A percentile compares a stretch with the other conserved stretches of the same genome.
Evolutionary conservation across 2,888 invertebrate species (phyloP).

Genomic region (Halocaridina rubra): DNA sequence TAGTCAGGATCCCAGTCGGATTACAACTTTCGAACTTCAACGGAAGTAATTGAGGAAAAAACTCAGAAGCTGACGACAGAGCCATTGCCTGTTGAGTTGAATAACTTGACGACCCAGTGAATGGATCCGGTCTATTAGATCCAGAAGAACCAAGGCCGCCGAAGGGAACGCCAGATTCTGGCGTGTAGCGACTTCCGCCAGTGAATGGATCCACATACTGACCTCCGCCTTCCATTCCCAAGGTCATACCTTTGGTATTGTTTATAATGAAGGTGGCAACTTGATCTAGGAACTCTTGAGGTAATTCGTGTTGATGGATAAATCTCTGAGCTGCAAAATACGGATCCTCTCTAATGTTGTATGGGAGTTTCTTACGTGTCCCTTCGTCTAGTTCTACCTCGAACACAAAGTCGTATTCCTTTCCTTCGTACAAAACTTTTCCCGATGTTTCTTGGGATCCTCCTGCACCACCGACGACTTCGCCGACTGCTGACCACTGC

Average conservation of each 20-base stretch:
- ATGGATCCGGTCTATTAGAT: conserved; percentile 72
- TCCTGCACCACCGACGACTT: conserved; percentile 84
- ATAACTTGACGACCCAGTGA: conserved; percentile 73
- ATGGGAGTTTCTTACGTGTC: conserved; percentile 90
- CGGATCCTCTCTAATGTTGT: conserved; percentile 89
- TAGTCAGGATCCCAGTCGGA: conserved; percentile 76
- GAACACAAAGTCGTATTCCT: conserved; percentile 95
- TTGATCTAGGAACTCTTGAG: conserved; percentile 86
- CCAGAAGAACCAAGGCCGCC: not conserved
- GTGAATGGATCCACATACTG: conserved; percentile 78
- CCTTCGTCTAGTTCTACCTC: conserved; percentile 95
- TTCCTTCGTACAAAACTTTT: conserved; percentile 85
- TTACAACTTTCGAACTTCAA: conserved; percentile 84
- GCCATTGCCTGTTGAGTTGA: conserved; percentile 63
- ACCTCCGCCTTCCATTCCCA: conserved; percentile 64
- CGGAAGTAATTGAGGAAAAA: conserved; percentile 73
- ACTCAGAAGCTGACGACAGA: conserved; percentile 65
- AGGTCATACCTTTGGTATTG: conserved; percentile 76
- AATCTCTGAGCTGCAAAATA: conserved; percentile 92
- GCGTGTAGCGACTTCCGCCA: conserved; percentile 64
- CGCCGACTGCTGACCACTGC: conserved; percentile 88
- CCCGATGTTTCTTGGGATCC: conserved; percentile 77
- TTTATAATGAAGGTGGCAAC: conserved; percentile 92
- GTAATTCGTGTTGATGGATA: conserved; percentile 84
- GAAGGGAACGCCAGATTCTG: conserved; percentile 69